A percentile compares a stretch with the other conserved stretches of the same genome.
Conservation (phyloP, 2,113 vertebrate species). For the Dascyllus trimaculatus region DNA sequence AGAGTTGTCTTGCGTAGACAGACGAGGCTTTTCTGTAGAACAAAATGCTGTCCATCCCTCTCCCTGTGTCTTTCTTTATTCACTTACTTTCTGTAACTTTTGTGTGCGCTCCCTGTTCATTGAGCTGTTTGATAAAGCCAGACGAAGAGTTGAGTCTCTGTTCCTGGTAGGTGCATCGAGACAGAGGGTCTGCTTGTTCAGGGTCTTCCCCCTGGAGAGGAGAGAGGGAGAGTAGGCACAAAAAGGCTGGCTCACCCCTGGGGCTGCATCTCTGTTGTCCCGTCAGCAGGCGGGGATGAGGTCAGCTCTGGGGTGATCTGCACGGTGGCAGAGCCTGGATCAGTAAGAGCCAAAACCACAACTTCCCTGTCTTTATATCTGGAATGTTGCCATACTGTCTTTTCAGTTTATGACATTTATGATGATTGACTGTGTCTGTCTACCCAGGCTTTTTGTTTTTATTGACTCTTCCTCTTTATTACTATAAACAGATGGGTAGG, state of each 20-base stretch:
- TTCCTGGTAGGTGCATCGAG: slow-evolving; percentile 48
- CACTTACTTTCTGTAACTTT: slow-evolving; percentile 38
- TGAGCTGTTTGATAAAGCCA: slow-evolving; percentile 54
- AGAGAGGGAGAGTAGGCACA: slow-evolving; percentile 36
- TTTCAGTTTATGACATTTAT: slow-evolving; percentile 19
- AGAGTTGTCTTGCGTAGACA: slow-evolving; percentile 42
- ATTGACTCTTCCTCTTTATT: slow-evolving; percentile 17
- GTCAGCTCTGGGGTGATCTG: slow-evolving; percentile 51
- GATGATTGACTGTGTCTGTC: slow-evolving; percentile 23
- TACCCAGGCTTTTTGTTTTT: slow-evolving; percentile 2
- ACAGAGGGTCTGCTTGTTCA: slow-evolving; percentile 72
- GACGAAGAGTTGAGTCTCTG: slow-evolving; percentile 58
- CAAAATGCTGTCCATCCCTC: slow-evolving; percentile 79
- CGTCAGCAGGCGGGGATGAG: slow-evolving; percentile 59
- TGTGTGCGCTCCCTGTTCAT: slow-evolving; percentile 48
- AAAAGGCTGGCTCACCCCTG: slow-evolving; percentile 46
- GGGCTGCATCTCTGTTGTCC: slow-evolving; percentile 57
- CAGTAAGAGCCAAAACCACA: slow-evolving; percentile 22
- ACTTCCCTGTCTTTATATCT: slow-evolving; percentile 18
- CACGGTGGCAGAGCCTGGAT: slow-evolving; percentile 4
- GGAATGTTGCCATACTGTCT: slow-evolving; percentile 16
- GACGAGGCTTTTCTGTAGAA: slow-evolving; percentile 85
- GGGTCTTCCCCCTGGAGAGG: slow-evolving; percentile 44
- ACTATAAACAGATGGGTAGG: slow-evolving; percentile 4
- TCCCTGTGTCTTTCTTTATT: slow-evolving; percentile 10